Percentiles rank a stretch among this genome's conserved stretches.
Conservation (phyloP, 1,140 invertebrate genomes). For the Dolichoris vasculosae region DNA sequence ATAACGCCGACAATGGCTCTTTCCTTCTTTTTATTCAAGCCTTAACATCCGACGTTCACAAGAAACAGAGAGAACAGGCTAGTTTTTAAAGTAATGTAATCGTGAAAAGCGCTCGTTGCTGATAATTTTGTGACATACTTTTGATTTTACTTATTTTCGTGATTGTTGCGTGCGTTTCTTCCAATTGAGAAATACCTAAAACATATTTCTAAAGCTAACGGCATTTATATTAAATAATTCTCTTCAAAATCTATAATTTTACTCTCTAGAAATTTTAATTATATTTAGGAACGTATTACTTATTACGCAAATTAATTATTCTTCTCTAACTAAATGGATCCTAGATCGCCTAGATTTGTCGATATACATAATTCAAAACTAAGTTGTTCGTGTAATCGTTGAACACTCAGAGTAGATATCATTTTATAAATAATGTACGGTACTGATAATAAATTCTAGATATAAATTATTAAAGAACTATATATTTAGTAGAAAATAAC, state of each 20-base stretch:
- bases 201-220: slow-evolving; percentile 71
- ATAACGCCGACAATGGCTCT: background rate
- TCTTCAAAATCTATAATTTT: slow-evolving; percentile 63
- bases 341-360: slow-evolving; percentile 67
- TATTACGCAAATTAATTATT: slow-evolving; percentile 62
- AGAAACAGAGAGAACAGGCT: background rate
- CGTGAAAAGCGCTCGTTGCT: background rate
- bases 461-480: slow-evolving; percentile 34
- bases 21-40: background rate
- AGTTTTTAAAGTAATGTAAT: background rate
- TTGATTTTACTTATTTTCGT: background rate
- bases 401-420: slow-evolving; percentile 34
- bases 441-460: slow-evolving; percentile 38
- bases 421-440: slow-evolving; percentile 57
- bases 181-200: slow-evolving; percentile 69
- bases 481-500: slow-evolving; percentile 32
- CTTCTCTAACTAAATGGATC: slow-evolving; percentile 70
- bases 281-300: slow-evolving; percentile 67
- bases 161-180: slow-evolving; percentile 53
- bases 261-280: slow-evolving; percentile 66
- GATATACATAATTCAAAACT: slow-evolving; percentile 48
- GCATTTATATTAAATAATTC: slow-evolving; percentile 65
- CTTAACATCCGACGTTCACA: background rate
- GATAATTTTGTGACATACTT: background rate
- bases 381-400: slow-evolving; percentile 35